A percentile compares a stretch with the other conserved stretches of the same genome.
These are phyloP conservation scores for Drosophila buzzatii DNA, from an alignment of 2,888 invertebrate species.

Conservation along the genomic window DNA sequence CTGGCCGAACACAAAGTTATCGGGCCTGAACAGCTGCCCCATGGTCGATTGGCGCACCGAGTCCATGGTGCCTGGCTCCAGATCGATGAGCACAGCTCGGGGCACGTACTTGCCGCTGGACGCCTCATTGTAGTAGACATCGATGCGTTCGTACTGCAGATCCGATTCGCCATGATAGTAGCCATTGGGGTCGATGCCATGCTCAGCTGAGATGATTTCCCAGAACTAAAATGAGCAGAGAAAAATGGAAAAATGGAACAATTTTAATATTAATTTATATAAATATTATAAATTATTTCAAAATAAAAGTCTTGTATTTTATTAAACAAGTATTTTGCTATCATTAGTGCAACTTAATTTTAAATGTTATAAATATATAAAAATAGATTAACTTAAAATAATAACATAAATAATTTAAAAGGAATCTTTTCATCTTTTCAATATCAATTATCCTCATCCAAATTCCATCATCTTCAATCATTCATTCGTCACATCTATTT, in stretches of 20 bases:
- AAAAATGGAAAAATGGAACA: not conserved
- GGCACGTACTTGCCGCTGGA: conserved; percentile 92
- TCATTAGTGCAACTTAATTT: no score
- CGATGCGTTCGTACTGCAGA: conserved; percentile 91
- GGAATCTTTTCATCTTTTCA: no score
- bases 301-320: no score
- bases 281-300: no score
- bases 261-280: not conserved
- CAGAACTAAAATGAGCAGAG: conserved; percentile 87
- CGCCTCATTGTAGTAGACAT: conserved; percentile 93
- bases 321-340: no score
- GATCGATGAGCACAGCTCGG: conserved; percentile 93
- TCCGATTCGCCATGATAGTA: conserved; percentile 90
- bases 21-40: conserved; percentile 93
- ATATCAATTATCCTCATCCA: no score
- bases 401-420: no score
- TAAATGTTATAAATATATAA: no score
- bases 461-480: no score
- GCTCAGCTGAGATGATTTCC: conserved; percentile 94
- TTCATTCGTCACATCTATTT: no score
- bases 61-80: conserved; percentile 96
- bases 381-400: no score
- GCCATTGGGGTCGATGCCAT: conserved; percentile 91
- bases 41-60: conserved; percentile 92
- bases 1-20: conserved; percentile 94